Percentiles rank a stretch among this genome's conserved stretches.
Conservation (phyloP, 2,797 vertebrate species). For the Poeciliopsis gracilis region DNA sequence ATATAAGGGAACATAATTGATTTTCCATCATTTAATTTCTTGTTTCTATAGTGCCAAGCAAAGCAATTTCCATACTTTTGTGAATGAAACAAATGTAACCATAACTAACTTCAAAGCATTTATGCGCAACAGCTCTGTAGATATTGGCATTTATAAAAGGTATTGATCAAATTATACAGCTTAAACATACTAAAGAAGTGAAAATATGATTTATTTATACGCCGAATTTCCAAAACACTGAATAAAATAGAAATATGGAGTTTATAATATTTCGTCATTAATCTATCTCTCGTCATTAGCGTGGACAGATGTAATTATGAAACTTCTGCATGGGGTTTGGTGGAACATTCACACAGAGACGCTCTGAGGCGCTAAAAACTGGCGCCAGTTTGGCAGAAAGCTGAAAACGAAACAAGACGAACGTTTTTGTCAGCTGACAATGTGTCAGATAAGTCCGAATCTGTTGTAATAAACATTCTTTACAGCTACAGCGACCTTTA, state of each 20-base stretch:
- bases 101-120: neutral
- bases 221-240: neutral
- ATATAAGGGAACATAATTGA: neutral
- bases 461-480: fast-evolving
- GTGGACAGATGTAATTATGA: fast-evolving
- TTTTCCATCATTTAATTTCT: neutral
- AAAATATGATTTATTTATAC: neutral
- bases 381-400: constrained; percentile 63
- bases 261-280: fast-evolving
- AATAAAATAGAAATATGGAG: fast-evolving
- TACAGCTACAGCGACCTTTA: fast-evolving
- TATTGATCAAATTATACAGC: neutral
- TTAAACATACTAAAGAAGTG: neutral
- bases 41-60: neutral
- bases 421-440: fast-evolving
- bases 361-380: constrained; percentile 55
- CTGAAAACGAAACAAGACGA: neutral
- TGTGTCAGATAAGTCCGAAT: fast-evolving
- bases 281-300: fast-evolving
- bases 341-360: neutral
- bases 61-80: neutral
- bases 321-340: neutral
- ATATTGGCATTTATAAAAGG: neutral
- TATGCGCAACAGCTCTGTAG: neutral
- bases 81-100: neutral